These are phyloP conservation scores for Zhengitettix transpicula DNA, from an alignment of 2,888 invertebrate species.

Conservation along the genomic window DNA sequence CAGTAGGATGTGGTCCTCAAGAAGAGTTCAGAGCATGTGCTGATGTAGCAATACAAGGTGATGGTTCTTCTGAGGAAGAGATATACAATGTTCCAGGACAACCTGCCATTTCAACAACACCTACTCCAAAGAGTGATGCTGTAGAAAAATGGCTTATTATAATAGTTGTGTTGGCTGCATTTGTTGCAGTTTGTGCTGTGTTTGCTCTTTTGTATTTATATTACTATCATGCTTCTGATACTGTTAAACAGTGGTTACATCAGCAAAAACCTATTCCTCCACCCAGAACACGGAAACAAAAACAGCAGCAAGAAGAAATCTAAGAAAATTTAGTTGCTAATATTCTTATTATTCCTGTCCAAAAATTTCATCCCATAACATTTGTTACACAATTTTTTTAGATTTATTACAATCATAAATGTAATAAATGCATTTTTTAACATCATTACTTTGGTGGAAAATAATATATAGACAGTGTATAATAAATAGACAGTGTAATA, in stretches of 20 bases:
- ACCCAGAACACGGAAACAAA: not conserved
- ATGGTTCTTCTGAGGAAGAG: not conserved
- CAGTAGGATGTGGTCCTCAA: constrained; percentile 72
- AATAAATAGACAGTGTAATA: too few species aligned
- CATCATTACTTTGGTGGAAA: too few species aligned
- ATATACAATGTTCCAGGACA: not conserved
- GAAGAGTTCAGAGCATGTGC: not conserved
- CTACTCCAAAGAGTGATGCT: not conserved
- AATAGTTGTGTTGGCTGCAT: not conserved
- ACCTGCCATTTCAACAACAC: not conserved
- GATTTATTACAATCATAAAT: too few species aligned
- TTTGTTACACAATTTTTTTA: too few species aligned
- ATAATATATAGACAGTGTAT: too few species aligned
- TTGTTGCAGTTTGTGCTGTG: not conserved
- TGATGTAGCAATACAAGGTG: not conserved
- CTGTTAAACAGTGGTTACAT: not conserved
- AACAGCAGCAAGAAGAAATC: not conserved
- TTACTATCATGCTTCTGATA: not conserved
- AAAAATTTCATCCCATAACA: too few species aligned
- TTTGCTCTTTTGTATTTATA: not conserved
- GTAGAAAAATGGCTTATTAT: not conserved
- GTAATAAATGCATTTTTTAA: too few species aligned
- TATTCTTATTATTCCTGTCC: too few species aligned
- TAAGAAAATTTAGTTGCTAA: too few species aligned
- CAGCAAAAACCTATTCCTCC: not conserved